Percentiles rank a stretch among this genome's conserved stretches.
Evolutionary conservation across 2,888 invertebrate genomes (phyloP).

Genomic region (Drosophila cognata): DNA sequence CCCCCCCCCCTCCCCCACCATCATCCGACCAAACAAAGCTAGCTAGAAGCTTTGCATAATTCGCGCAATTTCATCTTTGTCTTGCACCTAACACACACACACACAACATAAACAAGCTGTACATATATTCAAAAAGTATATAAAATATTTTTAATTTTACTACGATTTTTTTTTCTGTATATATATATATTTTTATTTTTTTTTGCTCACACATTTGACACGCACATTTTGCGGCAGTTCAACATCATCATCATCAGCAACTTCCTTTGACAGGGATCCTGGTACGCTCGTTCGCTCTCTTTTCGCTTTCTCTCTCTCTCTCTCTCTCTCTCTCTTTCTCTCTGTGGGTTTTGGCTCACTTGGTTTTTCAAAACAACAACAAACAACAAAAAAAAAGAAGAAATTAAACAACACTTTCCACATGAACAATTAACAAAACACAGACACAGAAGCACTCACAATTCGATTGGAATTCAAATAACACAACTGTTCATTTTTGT

Average conservation of each 20-base stretch:
- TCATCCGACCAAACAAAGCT: neutral
- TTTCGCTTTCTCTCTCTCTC: constrained; percentile 12
- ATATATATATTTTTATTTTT: constrained; percentile 11
- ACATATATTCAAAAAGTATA: constrained; percentile 1
- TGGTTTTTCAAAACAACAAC: constrained; percentile 46
- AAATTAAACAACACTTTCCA: constrained; percentile 11
- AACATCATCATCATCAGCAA: constrained; percentile 25
- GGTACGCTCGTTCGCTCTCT: constrained; percentile 9
- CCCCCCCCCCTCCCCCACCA: neutral
- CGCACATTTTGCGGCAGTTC: constrained; percentile 48
- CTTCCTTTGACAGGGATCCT: constrained; percentile 36
- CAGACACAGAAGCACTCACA: constrained; percentile 20
- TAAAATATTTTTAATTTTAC: constrained; percentile 5
- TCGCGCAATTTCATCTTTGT: constrained; percentile 49
- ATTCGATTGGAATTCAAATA: constrained; percentile 33
- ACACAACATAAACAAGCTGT: neutral
- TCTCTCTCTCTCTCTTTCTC: constrained; percentile 9
- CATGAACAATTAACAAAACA: constrained; percentile 1
- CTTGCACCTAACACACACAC: constrained; percentile 26
- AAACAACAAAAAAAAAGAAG: constrained; percentile 35
- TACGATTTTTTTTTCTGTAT: constrained; percentile 5
- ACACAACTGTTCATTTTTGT: constrained; percentile 38
- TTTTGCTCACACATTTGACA: constrained; percentile 41
- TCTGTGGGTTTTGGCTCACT: constrained; percentile 25
- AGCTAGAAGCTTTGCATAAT: constrained; percentile 58